Conservation (phyloP, 2,797 vertebrate species). For the Todus mexicanus region DNA sequence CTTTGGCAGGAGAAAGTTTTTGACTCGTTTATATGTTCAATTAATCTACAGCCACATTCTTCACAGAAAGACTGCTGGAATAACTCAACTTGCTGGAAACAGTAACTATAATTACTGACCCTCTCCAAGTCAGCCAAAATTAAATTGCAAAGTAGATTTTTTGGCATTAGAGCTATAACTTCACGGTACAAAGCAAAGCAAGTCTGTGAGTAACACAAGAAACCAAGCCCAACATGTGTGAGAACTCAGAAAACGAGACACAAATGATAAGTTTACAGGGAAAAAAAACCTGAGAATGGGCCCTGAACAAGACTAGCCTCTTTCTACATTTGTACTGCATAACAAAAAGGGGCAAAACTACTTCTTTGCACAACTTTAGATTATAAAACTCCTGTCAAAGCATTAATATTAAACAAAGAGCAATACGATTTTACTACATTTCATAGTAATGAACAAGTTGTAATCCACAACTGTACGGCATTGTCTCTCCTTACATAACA, state of each 20-base stretch:
- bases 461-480: background rate
- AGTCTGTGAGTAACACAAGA: background rate
- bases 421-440: background rate
- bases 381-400: background rate
- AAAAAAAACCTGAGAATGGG: background rate
- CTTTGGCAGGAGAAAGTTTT: constrained; percentile 27
- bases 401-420: background rate
- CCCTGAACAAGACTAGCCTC: background rate
- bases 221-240: background rate
- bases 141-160: constrained; percentile 28
- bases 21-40: constrained; percentile 12
- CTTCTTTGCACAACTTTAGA: background rate
- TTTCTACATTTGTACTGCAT: background rate
- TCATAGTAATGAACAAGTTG: background rate
- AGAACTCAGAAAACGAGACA: background rate
- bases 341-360: background rate
- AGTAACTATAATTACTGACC: constrained; percentile 50
- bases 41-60: constrained; percentile 48
- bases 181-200: background rate
- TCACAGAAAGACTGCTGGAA: constrained; percentile 47
- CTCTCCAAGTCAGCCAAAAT: constrained; percentile 28
- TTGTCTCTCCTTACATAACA: background rate
- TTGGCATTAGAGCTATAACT: constrained; percentile 7
- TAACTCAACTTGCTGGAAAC: constrained; percentile 60
- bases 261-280: background rate